A percentile compares a stretch with the other conserved stretches of the same genome.
Evolutionary conservation across 2,888 invertebrate genomes (phyloP).

Genomic region (Abrostola triplasia): DNA sequence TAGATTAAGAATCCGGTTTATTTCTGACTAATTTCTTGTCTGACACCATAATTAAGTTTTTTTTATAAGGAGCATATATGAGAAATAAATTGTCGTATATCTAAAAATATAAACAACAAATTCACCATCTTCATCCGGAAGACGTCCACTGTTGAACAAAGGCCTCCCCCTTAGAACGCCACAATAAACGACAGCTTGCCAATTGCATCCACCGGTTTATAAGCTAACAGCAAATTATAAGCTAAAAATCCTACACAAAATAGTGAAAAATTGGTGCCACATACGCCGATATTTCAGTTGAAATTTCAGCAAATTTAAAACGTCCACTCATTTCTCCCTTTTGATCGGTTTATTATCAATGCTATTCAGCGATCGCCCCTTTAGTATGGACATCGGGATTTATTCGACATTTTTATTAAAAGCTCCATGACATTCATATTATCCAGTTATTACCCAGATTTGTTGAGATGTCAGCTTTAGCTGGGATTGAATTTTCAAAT

Average conservation of each 20-base stretch:
- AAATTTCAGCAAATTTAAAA: conserved; percentile 13
- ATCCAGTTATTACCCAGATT: conserved; percentile 22
- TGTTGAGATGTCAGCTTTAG: conserved; percentile 6
- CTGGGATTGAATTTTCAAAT: conserved; percentile 7
- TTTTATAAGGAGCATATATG: too few relatives aligned
- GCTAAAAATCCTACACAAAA: conserved; percentile 6
- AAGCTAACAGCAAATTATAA: neutral
- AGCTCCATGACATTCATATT: conserved; percentile 20
- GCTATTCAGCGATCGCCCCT: conserved; percentile 20
- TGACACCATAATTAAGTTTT: too few relatives aligned
- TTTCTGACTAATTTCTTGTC: too few relatives aligned
- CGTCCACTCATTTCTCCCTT: conserved; percentile 23
- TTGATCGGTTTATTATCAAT: conserved; percentile 27
- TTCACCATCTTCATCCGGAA: too few relatives aligned
- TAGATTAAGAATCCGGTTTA: too few relatives aligned
- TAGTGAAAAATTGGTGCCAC: conserved; percentile 3
- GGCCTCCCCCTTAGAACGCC: too few relatives aligned
- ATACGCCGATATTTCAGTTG: conserved; percentile 11
- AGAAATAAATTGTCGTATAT: too few relatives aligned
- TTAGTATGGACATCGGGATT: conserved; percentile 12
- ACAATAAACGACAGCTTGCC: too few relatives aligned
- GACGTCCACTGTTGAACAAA: too few relatives aligned
- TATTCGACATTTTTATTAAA: conserved; percentile 29
- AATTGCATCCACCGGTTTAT: too few relatives aligned
- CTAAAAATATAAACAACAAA: too few relatives aligned